Evolutionary conservation across 2,888 invertebrate genomes (phyloP).

Genomic region (Cinara cedri): DNA sequence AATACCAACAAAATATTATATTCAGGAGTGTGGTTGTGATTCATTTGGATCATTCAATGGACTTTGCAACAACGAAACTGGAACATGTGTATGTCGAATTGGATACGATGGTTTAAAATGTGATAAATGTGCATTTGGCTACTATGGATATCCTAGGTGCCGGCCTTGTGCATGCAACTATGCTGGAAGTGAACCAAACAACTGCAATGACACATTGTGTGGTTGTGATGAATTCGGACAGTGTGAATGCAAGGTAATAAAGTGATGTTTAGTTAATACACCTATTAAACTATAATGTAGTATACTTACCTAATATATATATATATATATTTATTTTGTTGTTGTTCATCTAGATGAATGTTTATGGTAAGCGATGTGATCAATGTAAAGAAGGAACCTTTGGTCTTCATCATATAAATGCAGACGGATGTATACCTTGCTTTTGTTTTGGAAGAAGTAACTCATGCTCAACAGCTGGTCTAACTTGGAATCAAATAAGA

Average conservation of each 20-base stretch:
- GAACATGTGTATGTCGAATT: constrained; percentile 77
- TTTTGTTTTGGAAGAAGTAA: constrained; percentile 92
- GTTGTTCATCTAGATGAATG: constrained; percentile 71
- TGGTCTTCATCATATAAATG: constrained; percentile 78
- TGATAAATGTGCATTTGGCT: constrained; percentile 81
- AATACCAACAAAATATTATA: background rate
- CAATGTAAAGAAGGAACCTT: constrained; percentile 85
- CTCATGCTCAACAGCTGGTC: constrained; percentile 79
- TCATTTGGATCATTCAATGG: constrained; percentile 72
- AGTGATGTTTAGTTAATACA: too few species aligned
- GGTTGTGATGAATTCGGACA: constrained; percentile 76
- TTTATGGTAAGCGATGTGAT: constrained; percentile 83
- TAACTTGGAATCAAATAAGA: constrained; percentile 82
- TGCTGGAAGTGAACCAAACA: constrained; percentile 67
- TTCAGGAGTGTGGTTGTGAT: constrained; percentile 75
- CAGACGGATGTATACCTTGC: constrained; percentile 90
- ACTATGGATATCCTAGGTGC: constrained; percentile 79
- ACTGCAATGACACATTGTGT: constrained; percentile 71
- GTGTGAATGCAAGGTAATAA: constrained; percentile 84
- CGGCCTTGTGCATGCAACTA: constrained; percentile 76
- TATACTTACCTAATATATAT: background rate
- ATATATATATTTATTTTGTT: too few species aligned
- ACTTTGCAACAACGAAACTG: constrained; percentile 71
- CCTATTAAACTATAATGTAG: background rate
- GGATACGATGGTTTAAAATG: constrained; percentile 82